These are phyloP conservation scores for Andricus grossulariae DNA, from an alignment of 1,140 invertebrate species.

Conservation along the genomic window DNA sequence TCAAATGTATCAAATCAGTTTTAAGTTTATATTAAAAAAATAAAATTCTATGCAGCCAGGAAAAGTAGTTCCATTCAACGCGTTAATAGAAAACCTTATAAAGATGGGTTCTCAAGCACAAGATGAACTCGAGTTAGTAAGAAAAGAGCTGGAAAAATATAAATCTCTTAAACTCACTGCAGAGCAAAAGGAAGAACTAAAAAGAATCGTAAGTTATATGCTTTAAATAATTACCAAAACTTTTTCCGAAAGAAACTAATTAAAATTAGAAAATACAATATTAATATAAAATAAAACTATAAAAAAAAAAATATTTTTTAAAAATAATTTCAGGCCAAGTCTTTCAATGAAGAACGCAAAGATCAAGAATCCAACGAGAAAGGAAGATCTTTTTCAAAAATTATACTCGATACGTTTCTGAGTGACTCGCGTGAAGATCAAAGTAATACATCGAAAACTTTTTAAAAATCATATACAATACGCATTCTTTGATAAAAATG, in stretches of 20 bases:
- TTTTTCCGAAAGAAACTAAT: background rate
- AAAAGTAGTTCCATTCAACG: slow-evolving; percentile 57
- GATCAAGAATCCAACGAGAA: background rate
- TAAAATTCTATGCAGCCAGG: slow-evolving; percentile 41
- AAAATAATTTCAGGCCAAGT: background rate
- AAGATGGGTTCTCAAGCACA: slow-evolving; percentile 52
- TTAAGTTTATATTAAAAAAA: slow-evolving; percentile 27
- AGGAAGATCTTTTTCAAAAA: background rate
- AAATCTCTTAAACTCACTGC: slow-evolving; percentile 57
- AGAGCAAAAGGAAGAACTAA: slow-evolving; percentile 55
- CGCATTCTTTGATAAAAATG: no score
- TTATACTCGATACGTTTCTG: background rate
- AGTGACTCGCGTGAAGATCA: background rate
- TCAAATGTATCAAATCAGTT: background rate
- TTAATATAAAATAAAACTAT: no score
- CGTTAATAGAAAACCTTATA: slow-evolving; percentile 60
- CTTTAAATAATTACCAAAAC: background rate
- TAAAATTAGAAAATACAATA: no score
- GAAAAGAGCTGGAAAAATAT: slow-evolving; percentile 58
- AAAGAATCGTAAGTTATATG: slow-evolving; percentile 46
- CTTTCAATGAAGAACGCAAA: background rate
- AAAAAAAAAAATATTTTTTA: no score
- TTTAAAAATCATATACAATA: background rate
- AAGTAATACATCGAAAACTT: background rate
- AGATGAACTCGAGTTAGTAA: slow-evolving; percentile 51